These are phyloP conservation scores for Euphydryas editha DNA, from an alignment of 2,888 invertebrate species.

Conservation along the genomic window DNA sequence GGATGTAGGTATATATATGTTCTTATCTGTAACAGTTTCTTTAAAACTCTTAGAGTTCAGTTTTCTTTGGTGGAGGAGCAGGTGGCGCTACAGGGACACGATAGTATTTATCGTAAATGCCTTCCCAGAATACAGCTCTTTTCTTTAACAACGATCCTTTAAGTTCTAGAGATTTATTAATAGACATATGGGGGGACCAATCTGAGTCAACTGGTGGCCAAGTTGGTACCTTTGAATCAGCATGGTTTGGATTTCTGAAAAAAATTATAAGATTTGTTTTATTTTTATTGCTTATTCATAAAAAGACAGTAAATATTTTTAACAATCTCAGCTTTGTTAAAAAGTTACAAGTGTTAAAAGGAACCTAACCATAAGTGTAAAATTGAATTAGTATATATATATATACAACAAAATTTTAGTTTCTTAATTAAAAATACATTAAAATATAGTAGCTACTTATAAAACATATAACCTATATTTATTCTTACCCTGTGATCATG, in stretches of 20 bases:
- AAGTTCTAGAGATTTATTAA: constrained; percentile 46
- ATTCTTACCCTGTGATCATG: constrained; percentile 40
- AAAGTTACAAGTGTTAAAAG: too few relatives aligned
- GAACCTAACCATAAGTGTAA: too few relatives aligned
- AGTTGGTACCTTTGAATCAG: constrained; percentile 44
- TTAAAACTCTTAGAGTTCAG: not conserved
- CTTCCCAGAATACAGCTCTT: constrained; percentile 48
- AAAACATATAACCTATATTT: not conserved
- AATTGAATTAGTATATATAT: too few relatives aligned
- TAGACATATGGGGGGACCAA: constrained; percentile 49
- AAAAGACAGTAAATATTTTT: too few relatives aligned
- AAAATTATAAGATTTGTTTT: not conserved
- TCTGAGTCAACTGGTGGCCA: constrained; percentile 48
- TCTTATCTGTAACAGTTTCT: not conserved
- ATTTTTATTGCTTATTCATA: too few relatives aligned
- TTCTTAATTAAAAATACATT: too few relatives aligned
- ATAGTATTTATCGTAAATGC: constrained; percentile 48
- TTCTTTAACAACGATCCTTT: constrained; percentile 41
- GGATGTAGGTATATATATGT: too few relatives aligned
- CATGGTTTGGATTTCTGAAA: constrained; percentile 52
- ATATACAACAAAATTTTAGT: not conserved
- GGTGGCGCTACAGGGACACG: constrained; percentile 25
- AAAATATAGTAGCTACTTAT: too few relatives aligned
- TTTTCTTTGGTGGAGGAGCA: not conserved
- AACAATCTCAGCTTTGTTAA: not conserved